A percentile compares a stretch with the other conserved stretches of the same genome.
Conservation (phyloP, 2,888 invertebrate genomes). For the Drosophila multiciliata region DNA sequence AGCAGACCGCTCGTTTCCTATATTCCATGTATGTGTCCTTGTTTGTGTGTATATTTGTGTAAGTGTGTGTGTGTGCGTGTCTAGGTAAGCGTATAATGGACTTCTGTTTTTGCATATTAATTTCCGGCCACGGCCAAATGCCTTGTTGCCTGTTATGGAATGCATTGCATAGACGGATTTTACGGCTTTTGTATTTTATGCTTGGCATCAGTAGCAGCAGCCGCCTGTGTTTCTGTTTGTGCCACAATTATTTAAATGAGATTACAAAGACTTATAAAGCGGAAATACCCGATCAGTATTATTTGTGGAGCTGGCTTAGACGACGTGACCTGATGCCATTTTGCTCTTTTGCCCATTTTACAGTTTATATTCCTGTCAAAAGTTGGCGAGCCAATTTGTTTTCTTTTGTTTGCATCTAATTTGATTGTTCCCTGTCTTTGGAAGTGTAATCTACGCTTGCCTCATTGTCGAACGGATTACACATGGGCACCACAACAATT, state of each 20-base stretch:
- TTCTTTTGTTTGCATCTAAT: constrained; percentile 27
- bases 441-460: not conserved
- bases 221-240: constrained; percentile 44
- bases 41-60: constrained; percentile 20
- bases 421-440: constrained; percentile 15
- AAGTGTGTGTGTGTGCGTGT: constrained; percentile 25
- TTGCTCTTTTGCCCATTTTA: constrained; percentile 38
- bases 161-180: constrained; percentile 31
- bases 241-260: constrained; percentile 79
- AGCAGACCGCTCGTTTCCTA: constrained; percentile 13
- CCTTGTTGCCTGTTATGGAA: constrained; percentile 21
- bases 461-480: constrained; percentile 15
- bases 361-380: constrained; percentile 31
- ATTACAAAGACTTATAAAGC: constrained; percentile 72
- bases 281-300: constrained; percentile 65
- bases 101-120: constrained; percentile 79
- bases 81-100: constrained; percentile 72
- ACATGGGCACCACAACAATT: constrained; percentile 15
- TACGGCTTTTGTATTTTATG: constrained; percentile 42
- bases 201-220: not conserved
- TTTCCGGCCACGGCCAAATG: constrained; percentile 62
- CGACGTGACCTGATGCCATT: constrained; percentile 31
- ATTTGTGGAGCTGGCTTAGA: constrained; percentile 30
- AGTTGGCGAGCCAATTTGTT: constrained; percentile 41
- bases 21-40: not conserved